Evolutionary conservation across 2,888 invertebrate genomes (phyloP).

Genomic region (Rhagium mordax): DNA sequence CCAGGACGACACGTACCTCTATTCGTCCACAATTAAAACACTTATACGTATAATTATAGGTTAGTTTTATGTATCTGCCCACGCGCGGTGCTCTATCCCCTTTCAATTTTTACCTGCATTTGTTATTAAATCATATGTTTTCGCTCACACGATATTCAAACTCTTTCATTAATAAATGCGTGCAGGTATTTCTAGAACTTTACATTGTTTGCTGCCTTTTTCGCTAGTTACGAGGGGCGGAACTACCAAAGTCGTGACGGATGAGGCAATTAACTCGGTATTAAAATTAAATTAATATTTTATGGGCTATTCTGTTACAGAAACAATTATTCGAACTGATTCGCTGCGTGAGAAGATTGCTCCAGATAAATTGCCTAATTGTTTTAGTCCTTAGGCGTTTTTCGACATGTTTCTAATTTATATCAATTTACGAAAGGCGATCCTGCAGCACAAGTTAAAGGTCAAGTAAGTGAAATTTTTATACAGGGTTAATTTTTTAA

Average conservation of each 20-base stretch:
- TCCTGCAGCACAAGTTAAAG: not conserved
- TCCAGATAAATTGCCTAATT: slow-evolving; percentile 49
- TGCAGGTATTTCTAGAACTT: slow-evolving; percentile 53
- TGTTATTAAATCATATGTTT: slow-evolving; percentile 59
- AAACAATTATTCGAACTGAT: slow-evolving; percentile 57
- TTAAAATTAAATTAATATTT: slow-evolving; percentile 62
- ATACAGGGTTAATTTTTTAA: too few relatives aligned
- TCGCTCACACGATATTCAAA: slow-evolving; percentile 25
- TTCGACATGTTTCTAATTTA: slow-evolving; percentile 17
- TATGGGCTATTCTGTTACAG: slow-evolving; percentile 54
- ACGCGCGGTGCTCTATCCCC: slow-evolving; percentile 63
- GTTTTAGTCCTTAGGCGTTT: slow-evolving; percentile 25
- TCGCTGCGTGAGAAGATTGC: slow-evolving; percentile 54
- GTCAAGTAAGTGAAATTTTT: too few relatives aligned
- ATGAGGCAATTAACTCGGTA: slow-evolving; percentile 54
- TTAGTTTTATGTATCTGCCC: slow-evolving; percentile 68
- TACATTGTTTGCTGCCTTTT: slow-evolving; percentile 51
- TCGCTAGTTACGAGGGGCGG: slow-evolving; percentile 43
- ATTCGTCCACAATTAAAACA: slow-evolving; percentile 70
- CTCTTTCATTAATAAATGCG: slow-evolving; percentile 51
- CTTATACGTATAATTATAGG: slow-evolving; percentile 69
- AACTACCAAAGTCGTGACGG: slow-evolving; percentile 50
- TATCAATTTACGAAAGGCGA: not conserved
- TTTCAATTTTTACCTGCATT: slow-evolving; percentile 58
- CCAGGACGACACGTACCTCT: slow-evolving; percentile 65